phyloP scores from a whole-genome alignment of 1,140 invertebrate species.

The Panagrolaimus sp. region DNA sequence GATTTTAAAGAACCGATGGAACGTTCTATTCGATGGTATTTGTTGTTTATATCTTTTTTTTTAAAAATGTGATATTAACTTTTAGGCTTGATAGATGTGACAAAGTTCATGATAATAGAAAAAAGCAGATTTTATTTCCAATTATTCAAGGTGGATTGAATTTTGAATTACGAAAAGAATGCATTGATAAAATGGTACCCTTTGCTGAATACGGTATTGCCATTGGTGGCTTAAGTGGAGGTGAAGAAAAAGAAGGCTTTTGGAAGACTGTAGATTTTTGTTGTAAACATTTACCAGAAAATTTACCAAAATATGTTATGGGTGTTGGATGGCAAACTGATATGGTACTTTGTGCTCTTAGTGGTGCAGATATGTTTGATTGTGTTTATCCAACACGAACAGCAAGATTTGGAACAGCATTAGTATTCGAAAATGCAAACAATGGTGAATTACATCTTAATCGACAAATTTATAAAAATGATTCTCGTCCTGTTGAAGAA shows the following conservation, averaged over 20 bases:
- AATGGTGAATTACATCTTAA: slow-evolving; percentile 78
- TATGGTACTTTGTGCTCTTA: slow-evolving; percentile 87
- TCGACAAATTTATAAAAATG: slow-evolving; percentile 70
- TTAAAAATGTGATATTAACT: no score
- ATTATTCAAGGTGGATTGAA: slow-evolving; percentile 93
- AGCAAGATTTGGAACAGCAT: slow-evolving; percentile 80
- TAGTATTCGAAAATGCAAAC: slow-evolving; percentile 65
- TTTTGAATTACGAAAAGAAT: slow-evolving; percentile 71
- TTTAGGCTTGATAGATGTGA: slow-evolving; percentile 92
- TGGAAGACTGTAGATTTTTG: slow-evolving; percentile 88
- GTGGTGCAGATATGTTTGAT: slow-evolving; percentile 97
- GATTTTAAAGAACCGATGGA: slow-evolving; percentile 86
- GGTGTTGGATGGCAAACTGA: slow-evolving; percentile 92
- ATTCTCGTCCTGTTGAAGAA: slow-evolving; percentile 79
- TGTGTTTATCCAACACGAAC: slow-evolving; percentile 73
- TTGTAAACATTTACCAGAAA: slow-evolving; percentile 69
- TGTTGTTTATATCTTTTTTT: no score
- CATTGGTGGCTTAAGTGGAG: slow-evolving; percentile 91
- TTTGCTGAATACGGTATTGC: slow-evolving; percentile 86
- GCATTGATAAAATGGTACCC: slow-evolving; percentile 74
- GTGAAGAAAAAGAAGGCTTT: slow-evolving; percentile 90
- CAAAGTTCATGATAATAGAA: slow-evolving; percentile 71
- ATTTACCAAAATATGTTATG: slow-evolving; percentile 94
- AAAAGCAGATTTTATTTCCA: slow-evolving; percentile 87
- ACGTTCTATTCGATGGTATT: slow-evolving; percentile 62